phyloP scores from a whole-genome alignment of 2,888 invertebrate species.

The Polydrusus pterygomalis region DNA sequence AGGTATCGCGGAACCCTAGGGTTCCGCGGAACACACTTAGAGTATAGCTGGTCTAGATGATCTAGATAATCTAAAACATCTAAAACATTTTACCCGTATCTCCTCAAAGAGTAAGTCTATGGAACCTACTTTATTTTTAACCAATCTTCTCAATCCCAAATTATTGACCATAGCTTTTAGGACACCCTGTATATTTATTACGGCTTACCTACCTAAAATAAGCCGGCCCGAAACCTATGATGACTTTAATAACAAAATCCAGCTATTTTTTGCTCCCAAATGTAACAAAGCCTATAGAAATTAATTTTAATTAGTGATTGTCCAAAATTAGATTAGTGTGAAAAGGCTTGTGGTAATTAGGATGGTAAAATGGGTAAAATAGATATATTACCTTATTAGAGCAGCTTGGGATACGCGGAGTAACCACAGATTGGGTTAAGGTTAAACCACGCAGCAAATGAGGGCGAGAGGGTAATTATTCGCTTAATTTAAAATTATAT shows the following conservation, averaged over 20 bases:
- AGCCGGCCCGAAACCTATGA: too few relatives aligned
- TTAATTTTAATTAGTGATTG: conserved; percentile 7
- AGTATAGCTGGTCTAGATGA: too few relatives aligned
- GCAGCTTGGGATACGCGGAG: background rate
- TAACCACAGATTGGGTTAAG: conserved; percentile 20
- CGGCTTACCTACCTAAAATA: too few relatives aligned
- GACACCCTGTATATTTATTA: too few relatives aligned
- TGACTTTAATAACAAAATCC: background rate
- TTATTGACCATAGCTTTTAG: too few relatives aligned
- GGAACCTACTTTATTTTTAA: too few relatives aligned
- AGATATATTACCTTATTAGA: conserved; percentile 15
- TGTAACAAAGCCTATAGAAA: background rate
- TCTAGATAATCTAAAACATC: too few relatives aligned
- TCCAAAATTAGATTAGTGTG: conserved; percentile 2
- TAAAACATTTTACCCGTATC: too few relatives aligned
- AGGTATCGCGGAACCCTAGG: too few relatives aligned
- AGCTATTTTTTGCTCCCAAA: background rate
- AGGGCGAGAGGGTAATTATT: conserved; percentile 3
- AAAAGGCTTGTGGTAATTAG: conserved; percentile 12
- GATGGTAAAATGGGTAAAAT: background rate
- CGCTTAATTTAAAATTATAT: background rate
- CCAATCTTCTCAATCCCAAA: too few relatives aligned
- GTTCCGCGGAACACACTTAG: too few relatives aligned
- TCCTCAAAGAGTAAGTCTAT: too few relatives aligned
- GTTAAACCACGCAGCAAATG: conserved; percentile 11